Percentiles rank a stretch among this genome's conserved stretches.
Evolutionary conservation across 2,888 invertebrate species (phyloP).

Genomic region (Aspidiotus destructor): DNA sequence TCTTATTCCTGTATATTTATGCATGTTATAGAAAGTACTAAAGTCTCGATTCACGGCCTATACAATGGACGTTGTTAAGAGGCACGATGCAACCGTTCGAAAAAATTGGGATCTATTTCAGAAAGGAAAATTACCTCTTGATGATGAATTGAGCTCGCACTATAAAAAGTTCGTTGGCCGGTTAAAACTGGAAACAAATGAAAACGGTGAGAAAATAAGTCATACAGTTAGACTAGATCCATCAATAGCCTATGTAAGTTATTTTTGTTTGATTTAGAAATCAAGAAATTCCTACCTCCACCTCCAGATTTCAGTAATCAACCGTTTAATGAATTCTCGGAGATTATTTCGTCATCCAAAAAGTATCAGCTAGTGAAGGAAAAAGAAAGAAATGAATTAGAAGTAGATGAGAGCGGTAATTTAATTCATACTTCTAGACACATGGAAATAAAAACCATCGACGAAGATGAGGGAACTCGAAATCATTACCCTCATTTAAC

Average conservation of each 20-base stretch:
- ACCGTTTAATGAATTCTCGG: neutral
- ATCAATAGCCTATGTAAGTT: neutral
- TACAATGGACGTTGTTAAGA: constrained; percentile 48
- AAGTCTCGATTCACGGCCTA: constrained; percentile 56
- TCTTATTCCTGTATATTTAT: neutral
- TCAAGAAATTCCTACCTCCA: constrained; percentile 1
- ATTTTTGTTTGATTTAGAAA: neutral
- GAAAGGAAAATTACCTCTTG: constrained; percentile 46
- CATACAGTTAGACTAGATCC: too few species aligned
- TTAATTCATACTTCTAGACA: neutral
- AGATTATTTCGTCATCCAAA: constrained; percentile 2
- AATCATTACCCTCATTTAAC: neutral
- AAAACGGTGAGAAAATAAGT: neutral
- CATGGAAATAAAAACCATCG: neutral
- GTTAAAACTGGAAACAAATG: neutral
- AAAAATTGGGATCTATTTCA: constrained; percentile 61
- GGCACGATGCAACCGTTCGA: constrained; percentile 57
- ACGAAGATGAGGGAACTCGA: neutral
- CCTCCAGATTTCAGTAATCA: neutral
- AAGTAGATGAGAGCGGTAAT: neutral
- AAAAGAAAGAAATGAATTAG: neutral
- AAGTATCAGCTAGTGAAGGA: neutral
- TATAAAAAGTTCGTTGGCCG: constrained; percentile 53
- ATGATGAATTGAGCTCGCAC: constrained; percentile 48
- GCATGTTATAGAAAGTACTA: constrained; percentile 44